Base-by-base conservation (phyloP, 2,797 vertebrate genomes). In the Lagorchestes hirsutus region DNA sequence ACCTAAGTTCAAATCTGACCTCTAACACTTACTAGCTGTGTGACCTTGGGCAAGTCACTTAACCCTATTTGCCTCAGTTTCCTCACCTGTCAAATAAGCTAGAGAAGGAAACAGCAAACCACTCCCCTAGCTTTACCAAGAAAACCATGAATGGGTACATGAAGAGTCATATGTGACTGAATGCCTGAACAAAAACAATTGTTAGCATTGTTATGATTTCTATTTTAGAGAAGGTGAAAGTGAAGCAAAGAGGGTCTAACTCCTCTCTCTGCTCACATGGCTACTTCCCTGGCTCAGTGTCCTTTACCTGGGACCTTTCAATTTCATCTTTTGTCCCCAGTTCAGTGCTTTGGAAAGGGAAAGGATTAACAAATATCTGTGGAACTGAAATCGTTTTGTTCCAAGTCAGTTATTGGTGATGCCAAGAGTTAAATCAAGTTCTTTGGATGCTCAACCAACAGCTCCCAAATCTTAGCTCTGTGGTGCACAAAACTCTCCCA, bases 211-310 rank as follows among this genome's bases (percentile, higher is more conserved):
- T 62, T 12, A 31, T 13, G 28, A 67, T 67, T n/a, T 62, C 59
- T 34, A 31, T 34, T 62, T 34, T 12, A 62, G 11, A 62, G 59
- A 13, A 12, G 8, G 58, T 8, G 56, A 22, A 57, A 24, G 56
- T 24, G 27, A 57, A 57, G 22, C 24, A 57, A 28, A 57, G 56
- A 57, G 6, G 56, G 22, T 8, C 5, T 58, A 58, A 29, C 54
- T 31, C 1, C 74, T n/a, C 4, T n/a, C 4, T 31, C 8, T 5
- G 16, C 28, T 34, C 56, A 58, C 50, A 28, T 29, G 18, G n/a
- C 40, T 24, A 11, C n/a, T 1, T 0, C 50, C 28, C 67, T 27
- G 1, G 11, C 3, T 34, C 59, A 34, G 11, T 6, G 3, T 3
- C 29, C 18, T 40, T 40, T 40, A 22, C 28, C 18, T 74, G 34